phyloP scores from a whole-genome alignment of 2,888 invertebrate species.

The Oscheius myriophilus region DNA sequence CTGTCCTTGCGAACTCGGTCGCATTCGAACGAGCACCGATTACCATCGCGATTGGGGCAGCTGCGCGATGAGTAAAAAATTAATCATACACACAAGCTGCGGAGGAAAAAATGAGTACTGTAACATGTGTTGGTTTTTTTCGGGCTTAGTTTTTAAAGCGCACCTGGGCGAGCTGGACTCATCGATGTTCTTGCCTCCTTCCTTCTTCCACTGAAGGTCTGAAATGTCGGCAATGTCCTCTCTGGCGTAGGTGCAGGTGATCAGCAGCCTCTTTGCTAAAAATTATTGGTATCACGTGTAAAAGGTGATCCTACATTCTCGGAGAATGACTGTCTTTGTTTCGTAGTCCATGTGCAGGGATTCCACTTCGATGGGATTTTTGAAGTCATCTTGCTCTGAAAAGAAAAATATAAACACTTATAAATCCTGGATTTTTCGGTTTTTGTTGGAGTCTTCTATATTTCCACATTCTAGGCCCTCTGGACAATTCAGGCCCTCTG shows the following conservation, averaged over 20 bases:
- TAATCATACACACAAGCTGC: no score
- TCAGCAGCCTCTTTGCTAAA: conserved; percentile 12
- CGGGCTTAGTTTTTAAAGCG: background rate
- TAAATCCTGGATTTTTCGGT: no score
- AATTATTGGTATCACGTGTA: background rate
- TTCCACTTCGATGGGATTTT: conserved; percentile 40
- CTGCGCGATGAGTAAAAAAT: no score
- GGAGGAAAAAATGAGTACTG: background rate
- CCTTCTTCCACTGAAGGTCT: conserved; percentile 59
- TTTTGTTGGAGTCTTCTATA: no score
- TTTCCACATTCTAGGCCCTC: no score
- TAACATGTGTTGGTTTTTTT: background rate
- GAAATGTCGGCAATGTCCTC: conserved; percentile 35
- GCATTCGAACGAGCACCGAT: conserved; percentile 1
- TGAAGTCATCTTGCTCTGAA: conserved; percentile 23
- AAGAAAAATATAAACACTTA: background rate
- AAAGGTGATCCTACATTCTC: conserved; percentile 34
- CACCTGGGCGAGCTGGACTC: conserved; percentile 54
- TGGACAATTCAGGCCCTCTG: no score
- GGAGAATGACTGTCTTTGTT: conserved; percentile 38
- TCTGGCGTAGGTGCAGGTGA: conserved; percentile 20
- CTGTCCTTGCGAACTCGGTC: conserved; percentile 25
- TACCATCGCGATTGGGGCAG: no score
- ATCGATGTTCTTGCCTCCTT: conserved; percentile 54
- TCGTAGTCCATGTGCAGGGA: conserved; percentile 47